phyloP scores from a whole-genome alignment of 2,888 invertebrate species.

The Euclidia mi region DNA sequence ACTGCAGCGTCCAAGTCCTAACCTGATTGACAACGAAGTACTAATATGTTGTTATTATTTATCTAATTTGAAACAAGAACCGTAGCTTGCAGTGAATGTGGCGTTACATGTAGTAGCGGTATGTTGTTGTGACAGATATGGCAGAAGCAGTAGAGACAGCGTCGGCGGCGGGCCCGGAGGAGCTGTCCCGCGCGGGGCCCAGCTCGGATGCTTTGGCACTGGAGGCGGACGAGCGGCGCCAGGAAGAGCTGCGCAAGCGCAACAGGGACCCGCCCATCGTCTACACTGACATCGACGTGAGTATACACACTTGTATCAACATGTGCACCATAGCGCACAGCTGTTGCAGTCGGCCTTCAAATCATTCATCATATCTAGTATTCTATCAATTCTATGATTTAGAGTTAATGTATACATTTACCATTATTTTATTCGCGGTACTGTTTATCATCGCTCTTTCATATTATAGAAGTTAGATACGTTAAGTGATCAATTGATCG shows the following conservation, averaged over 20 bases:
- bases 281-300: constrained; percentile 93
- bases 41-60: too few species aligned
- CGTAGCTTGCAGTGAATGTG: too few species aligned
- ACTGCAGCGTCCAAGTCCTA: not conserved
- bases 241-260: constrained; percentile 93
- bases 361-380: too few species aligned
- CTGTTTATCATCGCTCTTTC: too few species aligned
- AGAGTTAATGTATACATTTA: too few species aligned
- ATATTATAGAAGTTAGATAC: too few species aligned
- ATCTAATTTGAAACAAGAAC: too few species aligned
- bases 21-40: not conserved
- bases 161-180: constrained; percentile 56
- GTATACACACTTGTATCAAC: constrained; percentile 66
- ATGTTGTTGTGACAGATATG: constrained; percentile 69
- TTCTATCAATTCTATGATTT: too few species aligned
- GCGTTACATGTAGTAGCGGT: not conserved
- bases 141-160: constrained; percentile 77
- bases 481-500: too few species aligned
- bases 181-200: constrained; percentile 80
- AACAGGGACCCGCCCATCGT: constrained; percentile 95
- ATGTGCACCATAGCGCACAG: too few species aligned
- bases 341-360: too few species aligned
- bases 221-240: constrained; percentile 91
- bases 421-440: too few species aligned
- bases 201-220: constrained; percentile 72